phyloP scores from a whole-genome alignment of 2,113 vertebrate genomes.

The Prunella fulvescens region DNA sequence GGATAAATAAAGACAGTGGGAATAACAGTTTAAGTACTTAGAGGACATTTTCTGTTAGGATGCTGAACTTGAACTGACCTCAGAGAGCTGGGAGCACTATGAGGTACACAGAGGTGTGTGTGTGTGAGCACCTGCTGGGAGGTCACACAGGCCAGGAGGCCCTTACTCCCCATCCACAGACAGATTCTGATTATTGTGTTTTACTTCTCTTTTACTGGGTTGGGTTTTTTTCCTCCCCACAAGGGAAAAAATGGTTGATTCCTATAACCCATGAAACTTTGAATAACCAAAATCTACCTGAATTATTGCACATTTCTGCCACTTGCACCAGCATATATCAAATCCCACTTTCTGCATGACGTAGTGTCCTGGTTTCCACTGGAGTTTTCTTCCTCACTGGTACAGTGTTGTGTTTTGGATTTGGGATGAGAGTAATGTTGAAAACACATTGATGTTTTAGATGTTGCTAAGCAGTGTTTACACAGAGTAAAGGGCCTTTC shows the following conservation, averaged over 20 bases:
- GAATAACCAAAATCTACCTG: background rate
- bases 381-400: background rate
- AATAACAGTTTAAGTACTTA: background rate
- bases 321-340: background rate
- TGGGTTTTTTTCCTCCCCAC: accelerated
- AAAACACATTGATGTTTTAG: background rate
- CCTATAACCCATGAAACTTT: background rate
- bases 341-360: background rate
- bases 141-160: background rate
- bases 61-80: background rate
- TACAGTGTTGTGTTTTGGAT: background rate
- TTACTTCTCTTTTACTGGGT: background rate
- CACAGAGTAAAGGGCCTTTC: background rate
- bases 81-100: background rate
- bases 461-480: background rate
- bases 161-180: background rate
- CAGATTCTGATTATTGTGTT: background rate
- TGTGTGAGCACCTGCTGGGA: background rate
- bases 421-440: background rate
- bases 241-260: background rate
- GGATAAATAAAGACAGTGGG: background rate
- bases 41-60: background rate
- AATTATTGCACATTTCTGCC: background rate
- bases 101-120: background rate
- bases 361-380: background rate